Evolutionary conservation across 2,797 vertebrate genomes (phyloP), one percentile per base, ranked within the genome.

Genomic region (Numenius phaeopus): DNA sequence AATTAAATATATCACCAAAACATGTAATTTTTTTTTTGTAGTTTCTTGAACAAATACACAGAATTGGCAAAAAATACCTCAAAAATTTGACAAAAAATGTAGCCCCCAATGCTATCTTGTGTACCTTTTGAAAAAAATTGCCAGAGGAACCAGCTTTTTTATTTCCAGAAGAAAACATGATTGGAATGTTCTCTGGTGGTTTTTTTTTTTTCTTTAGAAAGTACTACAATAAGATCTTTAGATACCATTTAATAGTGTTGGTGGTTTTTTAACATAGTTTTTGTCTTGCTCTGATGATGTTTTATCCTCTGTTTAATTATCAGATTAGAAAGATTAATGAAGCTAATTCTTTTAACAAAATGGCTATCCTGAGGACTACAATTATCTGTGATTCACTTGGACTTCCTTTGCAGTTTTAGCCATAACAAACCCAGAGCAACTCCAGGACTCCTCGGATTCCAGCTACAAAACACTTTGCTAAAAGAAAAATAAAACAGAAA

Each of bases 241-340:
- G 49, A 83, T 62, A 75, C 23, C 19, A 54, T 67, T 87, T 64
- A 75, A 65, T 54, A 78, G 47, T 2, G 1, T 10, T 55, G 61
- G 42, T 39, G 0, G 2, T 61, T 94, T 88, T 44, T 86, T 76
- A 65, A 69, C 30, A 59, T 57, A 73, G 34, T 67, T 75, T 89
- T 90, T 87, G 54, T 85, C 84, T 79, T 82, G 23, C 73, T 69
- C 32, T 78, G 52, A 85, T 89, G 50, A 88, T 87, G 89, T 67
- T 91, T 94, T 71, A 92, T 47, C 40, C 59, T 95, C 67, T 94
- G 50, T 93, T 97, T 96, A 96, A 95, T 90, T 71, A 93, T 59
- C 84, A 84, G 93, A 94, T 85, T 66, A 91, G 73, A 55, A 89
- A 95, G 88, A 96, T 92, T 96, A 97, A 98, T 85, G 82, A 92